phyloP scores from a whole-genome alignment of 2,888 invertebrate species.

The Hypena proboscidalis region DNA sequence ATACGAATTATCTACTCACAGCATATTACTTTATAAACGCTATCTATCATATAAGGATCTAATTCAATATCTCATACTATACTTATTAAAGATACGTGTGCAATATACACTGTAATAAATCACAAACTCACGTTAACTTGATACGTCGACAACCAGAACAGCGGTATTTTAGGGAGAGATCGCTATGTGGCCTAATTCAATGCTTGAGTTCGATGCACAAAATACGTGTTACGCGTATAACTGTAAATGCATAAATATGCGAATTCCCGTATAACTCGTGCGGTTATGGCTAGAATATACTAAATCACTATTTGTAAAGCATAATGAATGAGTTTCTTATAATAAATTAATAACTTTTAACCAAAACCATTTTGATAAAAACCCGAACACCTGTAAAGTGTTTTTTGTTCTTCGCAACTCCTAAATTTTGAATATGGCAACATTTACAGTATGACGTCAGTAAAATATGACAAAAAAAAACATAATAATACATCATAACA shows the following conservation, averaged over 20 bases:
- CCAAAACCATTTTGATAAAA: conserved; percentile 78
- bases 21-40: conserved; percentile 66
- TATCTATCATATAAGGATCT: conserved; percentile 57
- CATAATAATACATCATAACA: no score
- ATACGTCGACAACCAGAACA: conserved; percentile 86
- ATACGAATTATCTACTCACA: conserved; percentile 80
- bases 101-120: conserved; percentile 54
- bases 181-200: conserved; percentile 87
- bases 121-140: conserved; percentile 80
- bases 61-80: conserved; percentile 46
- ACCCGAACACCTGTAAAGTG: conserved; percentile 71
- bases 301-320: conserved; percentile 31
- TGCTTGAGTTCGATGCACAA: conserved; percentile 84
- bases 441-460: conserved; percentile 31
- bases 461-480: no score
- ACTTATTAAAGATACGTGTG: conserved; percentile 39
- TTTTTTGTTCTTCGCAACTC: conserved; percentile 42
- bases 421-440: conserved; percentile 49
- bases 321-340: conserved; percentile 45
- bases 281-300: conserved; percentile 17
- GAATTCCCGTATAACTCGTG: conserved; percentile 43
- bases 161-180: conserved; percentile 87
- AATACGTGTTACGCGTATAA: conserved; percentile 85
- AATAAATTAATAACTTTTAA: conserved; percentile 69
- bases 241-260: conserved; percentile 82